These are phyloP conservation scores for Proisotoma minuta DNA, from an alignment of 2,888 invertebrate genomes.

Conservation along the genomic window DNA sequence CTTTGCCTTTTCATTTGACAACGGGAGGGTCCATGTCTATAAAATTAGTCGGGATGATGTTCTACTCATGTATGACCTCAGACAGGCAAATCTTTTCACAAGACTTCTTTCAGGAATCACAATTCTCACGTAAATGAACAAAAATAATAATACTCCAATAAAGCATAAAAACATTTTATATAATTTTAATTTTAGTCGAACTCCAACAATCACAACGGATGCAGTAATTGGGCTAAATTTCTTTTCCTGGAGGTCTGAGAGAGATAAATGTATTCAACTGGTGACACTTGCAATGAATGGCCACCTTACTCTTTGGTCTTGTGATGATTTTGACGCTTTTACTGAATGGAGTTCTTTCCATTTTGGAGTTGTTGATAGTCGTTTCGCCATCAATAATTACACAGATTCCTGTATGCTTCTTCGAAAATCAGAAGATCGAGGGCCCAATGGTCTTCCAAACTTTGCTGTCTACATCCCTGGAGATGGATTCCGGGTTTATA, in stretches of 20 bases:
- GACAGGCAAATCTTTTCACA: constrained; percentile 43
- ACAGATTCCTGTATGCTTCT: constrained; percentile 42
- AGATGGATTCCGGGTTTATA: constrained; percentile 41
- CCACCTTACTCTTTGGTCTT: constrained; percentile 35
- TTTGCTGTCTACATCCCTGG: constrained; percentile 42
- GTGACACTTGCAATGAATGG: constrained; percentile 46
- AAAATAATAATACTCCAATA: too few species aligned
- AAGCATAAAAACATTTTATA: neutral
- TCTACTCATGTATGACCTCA: constrained; percentile 37
- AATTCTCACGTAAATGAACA: too few species aligned
- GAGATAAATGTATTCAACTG: constrained; percentile 25
- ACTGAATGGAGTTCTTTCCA: constrained; percentile 34
- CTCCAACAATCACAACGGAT: constrained; percentile 27
- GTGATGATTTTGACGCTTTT: constrained; percentile 26
- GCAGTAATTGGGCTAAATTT: constrained; percentile 42
- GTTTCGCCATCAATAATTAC: constrained; percentile 25
- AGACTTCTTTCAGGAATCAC: constrained; percentile 39
- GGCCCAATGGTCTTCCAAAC: constrained; percentile 30
- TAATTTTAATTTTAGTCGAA: constrained; percentile 10
- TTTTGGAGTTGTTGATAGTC: constrained; percentile 37
- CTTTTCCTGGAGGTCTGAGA: constrained; percentile 30
- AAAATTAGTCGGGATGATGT: constrained; percentile 39
- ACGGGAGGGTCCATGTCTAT: constrained; percentile 39
- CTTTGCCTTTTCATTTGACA: constrained; percentile 45
- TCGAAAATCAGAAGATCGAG: constrained; percentile 22